phyloP scores from a whole-genome alignment of 2,113 vertebrate genomes.

The Conger conger region DNA sequence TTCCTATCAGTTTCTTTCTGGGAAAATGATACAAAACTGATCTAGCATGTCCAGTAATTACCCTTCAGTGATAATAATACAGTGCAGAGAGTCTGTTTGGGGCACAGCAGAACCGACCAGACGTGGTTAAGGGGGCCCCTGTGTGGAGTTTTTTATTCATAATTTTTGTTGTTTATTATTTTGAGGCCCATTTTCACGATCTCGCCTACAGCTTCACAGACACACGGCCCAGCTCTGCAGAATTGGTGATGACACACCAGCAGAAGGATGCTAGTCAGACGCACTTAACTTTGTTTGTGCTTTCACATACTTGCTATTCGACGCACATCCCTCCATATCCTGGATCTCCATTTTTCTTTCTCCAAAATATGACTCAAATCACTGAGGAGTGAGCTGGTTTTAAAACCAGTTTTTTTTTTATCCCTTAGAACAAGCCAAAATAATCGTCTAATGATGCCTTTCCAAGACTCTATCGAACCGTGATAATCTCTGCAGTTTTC shows the following conservation, averaged over 20 bases:
- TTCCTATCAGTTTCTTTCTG: no score
- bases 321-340: background rate
- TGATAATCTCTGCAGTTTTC: background rate
- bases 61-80: no score
- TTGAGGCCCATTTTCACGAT: no score
- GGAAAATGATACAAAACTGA: no score
- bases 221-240: background rate
- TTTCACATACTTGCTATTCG: background rate
- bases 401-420: conserved; percentile 14
- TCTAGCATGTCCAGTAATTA: no score
- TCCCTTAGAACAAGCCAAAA: conserved; percentile 1
- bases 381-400: conserved; percentile 10
- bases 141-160: no score
- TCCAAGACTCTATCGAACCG: background rate
- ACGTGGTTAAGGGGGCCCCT: no score
- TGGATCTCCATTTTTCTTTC: background rate
- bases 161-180: no score
- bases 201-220: no score
- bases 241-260: background rate
- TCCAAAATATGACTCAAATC: background rate
- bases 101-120: no score
- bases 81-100: no score
- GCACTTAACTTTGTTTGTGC: background rate
- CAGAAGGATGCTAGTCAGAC: background rate
- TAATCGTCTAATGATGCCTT: conserved; percentile 9